Base-by-base conservation (phyloP, 2,797 vertebrate species). In the Sebastes iracundus region DNA sequence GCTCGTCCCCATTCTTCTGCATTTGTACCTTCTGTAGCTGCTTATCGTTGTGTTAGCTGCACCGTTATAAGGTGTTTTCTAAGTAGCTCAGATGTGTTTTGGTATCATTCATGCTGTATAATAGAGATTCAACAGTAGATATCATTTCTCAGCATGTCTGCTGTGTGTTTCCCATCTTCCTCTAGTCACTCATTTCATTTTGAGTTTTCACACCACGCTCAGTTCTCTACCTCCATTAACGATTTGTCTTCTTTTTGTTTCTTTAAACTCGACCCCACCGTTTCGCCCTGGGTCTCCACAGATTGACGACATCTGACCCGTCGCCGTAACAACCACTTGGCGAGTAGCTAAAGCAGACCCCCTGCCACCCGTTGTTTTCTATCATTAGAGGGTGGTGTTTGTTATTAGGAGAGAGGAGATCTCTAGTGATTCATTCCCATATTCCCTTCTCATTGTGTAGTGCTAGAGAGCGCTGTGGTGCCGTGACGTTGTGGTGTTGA, bases 331-430 rank as follows among this genome's bases (percentile, higher is more conserved):
- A 46, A 87, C 90, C 69, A 87, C 86, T 92, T 78, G 95, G 95
- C 95, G 95, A 95, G 95, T 96, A 96, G 93, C 87, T 88, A 87
- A 75, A 88, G 82, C 80, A 18, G 83, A 65, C 69, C 5, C 4
- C 60, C 12, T 10, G 5, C 5, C 65, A 13, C 65, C 35, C 28
- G 9, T 56, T 81, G 53, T 77, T 70, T 73, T 55, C 2, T 66
- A 27, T 55, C 35, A 8, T 81, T 72, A 82, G 81, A 64, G 64
- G 72, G 55, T 72, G 64, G 42, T 58, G 0, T 73, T 79, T 61
- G 20, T 70, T 42, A 16, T 8, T 30, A 72, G 76, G 8, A 9
- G 35, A 38, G 49, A 60, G 72, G 60, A 20, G 18, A 28, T 56
- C 56, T 76, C 4, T 83, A 84, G 74, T 33, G 33, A 61, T 49